Conservation (phyloP, 2,797 vertebrate species). For the Uromys caudimaculatus region DNA sequence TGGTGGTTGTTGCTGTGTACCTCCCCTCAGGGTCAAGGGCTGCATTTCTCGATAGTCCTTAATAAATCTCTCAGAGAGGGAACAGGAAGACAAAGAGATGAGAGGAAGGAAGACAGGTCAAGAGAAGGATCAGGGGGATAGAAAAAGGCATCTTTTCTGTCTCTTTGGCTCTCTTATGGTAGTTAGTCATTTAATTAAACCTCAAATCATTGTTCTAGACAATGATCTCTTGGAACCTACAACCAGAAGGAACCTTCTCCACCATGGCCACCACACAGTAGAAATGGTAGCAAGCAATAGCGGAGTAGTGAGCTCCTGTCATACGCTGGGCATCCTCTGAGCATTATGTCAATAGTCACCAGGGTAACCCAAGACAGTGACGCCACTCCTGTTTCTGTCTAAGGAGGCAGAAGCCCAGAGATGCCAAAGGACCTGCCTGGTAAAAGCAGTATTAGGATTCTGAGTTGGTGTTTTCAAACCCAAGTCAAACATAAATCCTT, state of each 20-base stretch:
- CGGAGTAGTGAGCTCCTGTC: not conserved
- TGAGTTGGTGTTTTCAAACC: not conserved
- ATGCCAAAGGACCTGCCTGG: not conserved
- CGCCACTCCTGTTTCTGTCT: not conserved
- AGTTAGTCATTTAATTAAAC: constrained; percentile 8
- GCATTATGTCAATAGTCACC: not conserved
- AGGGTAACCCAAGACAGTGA: not conserved
- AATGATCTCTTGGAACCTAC: not conserved
- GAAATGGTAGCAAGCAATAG: not conserved
- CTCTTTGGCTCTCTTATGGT: not conserved
- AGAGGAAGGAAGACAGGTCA: not conserved
- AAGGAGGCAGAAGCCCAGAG: not conserved
- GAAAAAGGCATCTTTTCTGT: not conserved
- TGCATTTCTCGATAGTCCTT: not conserved
- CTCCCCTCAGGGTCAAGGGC: not conserved
- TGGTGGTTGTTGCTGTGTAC: no score
- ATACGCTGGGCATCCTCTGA: not conserved
- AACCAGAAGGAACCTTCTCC: not conserved
- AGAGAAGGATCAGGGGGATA: not conserved
- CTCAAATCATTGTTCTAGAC: not conserved
- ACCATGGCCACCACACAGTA: not conserved
- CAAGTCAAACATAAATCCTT: not conserved
- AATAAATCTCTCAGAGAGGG: not conserved
- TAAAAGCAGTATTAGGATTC: not conserved
- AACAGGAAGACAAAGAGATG: not conserved